Percentiles rank a stretch among this genome's conserved stretches.
Conservation (phyloP, 2,797 vertebrate species). For the Sparidentex hasta region DNA sequence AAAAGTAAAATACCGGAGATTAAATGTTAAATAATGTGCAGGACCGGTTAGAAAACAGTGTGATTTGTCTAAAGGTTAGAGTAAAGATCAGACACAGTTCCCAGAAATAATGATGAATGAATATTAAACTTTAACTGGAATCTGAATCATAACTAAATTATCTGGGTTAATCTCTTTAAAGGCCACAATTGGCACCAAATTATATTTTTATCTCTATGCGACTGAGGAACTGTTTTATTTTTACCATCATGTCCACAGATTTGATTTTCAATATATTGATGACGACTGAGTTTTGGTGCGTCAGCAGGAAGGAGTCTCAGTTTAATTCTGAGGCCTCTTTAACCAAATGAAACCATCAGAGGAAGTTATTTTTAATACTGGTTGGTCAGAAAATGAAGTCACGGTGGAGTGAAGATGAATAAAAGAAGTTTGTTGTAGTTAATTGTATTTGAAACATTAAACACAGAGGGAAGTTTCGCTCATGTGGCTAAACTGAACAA, state of each 20-base stretch:
- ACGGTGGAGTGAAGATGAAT: too few species aligned
- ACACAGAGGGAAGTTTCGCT: background rate
- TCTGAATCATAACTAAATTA: background rate
- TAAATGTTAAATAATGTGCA: background rate
- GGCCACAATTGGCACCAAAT: background rate
- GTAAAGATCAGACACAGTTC: background rate
- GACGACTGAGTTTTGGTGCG: background rate
- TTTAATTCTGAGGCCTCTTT: too few species aligned
- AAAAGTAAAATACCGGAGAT: background rate
- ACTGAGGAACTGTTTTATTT: background rate
- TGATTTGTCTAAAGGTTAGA: background rate
- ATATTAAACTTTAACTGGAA: background rate
- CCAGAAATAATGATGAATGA: background rate
- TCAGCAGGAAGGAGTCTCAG: background rate
- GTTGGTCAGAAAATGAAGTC: too few species aligned
- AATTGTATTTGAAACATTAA: background rate
- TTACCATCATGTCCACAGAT: background rate
- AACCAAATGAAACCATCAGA: too few species aligned
- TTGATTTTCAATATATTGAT: background rate
- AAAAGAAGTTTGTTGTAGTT: too few species aligned
- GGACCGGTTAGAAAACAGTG: too few species aligned
- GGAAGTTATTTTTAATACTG: too few species aligned
- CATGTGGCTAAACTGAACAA: background rate
- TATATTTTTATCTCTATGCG: background rate
- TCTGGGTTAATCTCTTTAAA: background rate